Conservation (phyloP, 2,888 invertebrate species). For the Ophraella communa region DNA sequence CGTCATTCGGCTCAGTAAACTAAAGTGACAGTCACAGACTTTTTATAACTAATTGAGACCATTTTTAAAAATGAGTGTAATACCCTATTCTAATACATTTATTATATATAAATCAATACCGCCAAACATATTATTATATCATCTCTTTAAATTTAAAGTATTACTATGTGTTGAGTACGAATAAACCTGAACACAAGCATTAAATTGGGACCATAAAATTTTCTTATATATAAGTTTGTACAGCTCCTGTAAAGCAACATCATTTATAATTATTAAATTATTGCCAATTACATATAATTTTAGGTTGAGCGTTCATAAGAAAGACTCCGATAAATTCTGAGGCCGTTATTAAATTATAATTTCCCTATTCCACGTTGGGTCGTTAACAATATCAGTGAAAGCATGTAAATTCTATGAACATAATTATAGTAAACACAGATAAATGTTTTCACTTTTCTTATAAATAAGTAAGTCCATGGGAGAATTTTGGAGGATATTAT, state of each 20-base stretch:
- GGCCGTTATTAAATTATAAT: not conserved
- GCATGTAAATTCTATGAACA: not conserved
- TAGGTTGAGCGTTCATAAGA: not conserved
- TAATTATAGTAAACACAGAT: not conserved
- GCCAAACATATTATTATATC: no score
- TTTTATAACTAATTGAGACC: no score
- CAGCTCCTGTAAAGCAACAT: not conserved
- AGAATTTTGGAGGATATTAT: not conserved
- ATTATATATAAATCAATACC: no score
- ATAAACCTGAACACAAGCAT: no score
- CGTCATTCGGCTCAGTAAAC: no score
- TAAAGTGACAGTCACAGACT: no score
- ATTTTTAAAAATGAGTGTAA: no score
- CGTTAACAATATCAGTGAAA: conserved; percentile 1
- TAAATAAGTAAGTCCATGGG: not conserved
- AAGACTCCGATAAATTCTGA: not conserved
- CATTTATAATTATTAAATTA: not conserved
- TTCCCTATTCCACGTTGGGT: not conserved
- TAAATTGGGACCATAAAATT: no score
- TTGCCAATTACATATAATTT: not conserved
- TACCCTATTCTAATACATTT: no score
- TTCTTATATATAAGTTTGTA: not conserved
- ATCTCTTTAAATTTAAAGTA: no score
- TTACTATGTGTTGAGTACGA: no score
- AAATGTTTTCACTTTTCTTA: not conserved